Evolutionary conservation across 2,113 vertebrate genomes (phyloP), one percentile per base, ranked within the genome.

Genomic region (Brachirus orientalis): DNA sequence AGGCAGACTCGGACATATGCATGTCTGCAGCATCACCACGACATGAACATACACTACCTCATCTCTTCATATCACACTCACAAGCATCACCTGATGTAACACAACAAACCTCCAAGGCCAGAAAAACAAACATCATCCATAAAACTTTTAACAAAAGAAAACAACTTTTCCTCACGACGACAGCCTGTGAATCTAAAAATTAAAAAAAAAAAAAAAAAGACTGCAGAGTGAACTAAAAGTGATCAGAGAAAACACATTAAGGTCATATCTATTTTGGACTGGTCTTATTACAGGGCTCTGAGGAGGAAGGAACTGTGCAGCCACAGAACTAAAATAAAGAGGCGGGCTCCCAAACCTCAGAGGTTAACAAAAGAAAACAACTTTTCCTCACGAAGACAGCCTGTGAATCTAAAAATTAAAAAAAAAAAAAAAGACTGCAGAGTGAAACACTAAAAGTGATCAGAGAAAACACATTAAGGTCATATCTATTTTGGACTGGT

Each of bases 231-330:
- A 53, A 60, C 72, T 86, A 82, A 84, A 86, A 86, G 43, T 57
- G 61, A 77, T 80, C 28, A 65, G 73, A 74, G 82, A 79, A 85
- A 80, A 80, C 63, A 73, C 69, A 16, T 78, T 64, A 69, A 60
- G 72, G 79, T 70, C 47, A 19, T 63, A 77, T 85, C 85, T 88
- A 89, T 90, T 89, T 76, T 82, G 64, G 75, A 81, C 68, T 28
- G 59, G 67, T 69, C 80, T 88, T 86, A 90, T 90, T 89, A 91
- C 87, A 91, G 87, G 87, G 84, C 73, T 75, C 28, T 4, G 72
- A 67, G 77, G 70, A 79, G 77, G 79, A 82, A 80, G 80, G 83
- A 87, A 86, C 65, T 68, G 80, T 59, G 69, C 36, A 40, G 67
- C 86, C 86, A 8, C 85, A 87, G 75, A 81, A 80, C 73, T 88